Evolutionary conservation across 1,140 invertebrate species (phyloP), one percentile per base, ranked within the genome.

Genomic region (Ctenoplectra terminalis): DNA sequence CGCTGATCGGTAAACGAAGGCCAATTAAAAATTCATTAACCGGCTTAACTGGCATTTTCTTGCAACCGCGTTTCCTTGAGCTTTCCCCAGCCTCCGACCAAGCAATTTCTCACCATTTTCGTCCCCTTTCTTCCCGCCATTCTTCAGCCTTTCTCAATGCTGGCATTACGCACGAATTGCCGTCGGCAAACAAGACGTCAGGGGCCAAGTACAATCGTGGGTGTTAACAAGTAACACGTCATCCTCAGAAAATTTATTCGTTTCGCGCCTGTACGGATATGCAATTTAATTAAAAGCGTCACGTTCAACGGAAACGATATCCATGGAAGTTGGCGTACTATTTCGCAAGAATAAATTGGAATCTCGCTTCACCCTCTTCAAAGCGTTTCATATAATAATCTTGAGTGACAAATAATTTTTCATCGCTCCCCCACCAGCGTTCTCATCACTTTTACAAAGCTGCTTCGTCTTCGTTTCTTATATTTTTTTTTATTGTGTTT

Each of bases 231-330:
- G 78, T 78, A 79, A 82, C 74, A 74, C 84, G 85, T 86, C 85
- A 86, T 40, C 75, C 69, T 58, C 79, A 85, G 69, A n/a, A 37
- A 83, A 86, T 87, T 83, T 87, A 87, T 86, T 87, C 74, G 74
- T 74, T 60, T 71, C 80, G 58, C 80, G 74, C 60, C 31, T 61
- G 61, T 37, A 67, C 84, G 73, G 73, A 83, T 86, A 75, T 75
- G 78, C 85, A 70, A 87, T 83, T 87, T 87, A 87, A 87, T 87
- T 87, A 87, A 87, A 87, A 83, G 70, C 85, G 46, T 34, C 83
- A 56, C 84, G 64, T 60, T 73, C 56, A 46, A 46, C 77, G 70
- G 84, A 74, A 87, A 66, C 74, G 85, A 86, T 87, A 86, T 83
- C 83, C 83, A n/a, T 52, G 52, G 40, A 11, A 56, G 58, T 48